Evolutionary conservation across 1,140 invertebrate genomes (phyloP).

Genomic region (Zaprionus tsacasi): DNA sequence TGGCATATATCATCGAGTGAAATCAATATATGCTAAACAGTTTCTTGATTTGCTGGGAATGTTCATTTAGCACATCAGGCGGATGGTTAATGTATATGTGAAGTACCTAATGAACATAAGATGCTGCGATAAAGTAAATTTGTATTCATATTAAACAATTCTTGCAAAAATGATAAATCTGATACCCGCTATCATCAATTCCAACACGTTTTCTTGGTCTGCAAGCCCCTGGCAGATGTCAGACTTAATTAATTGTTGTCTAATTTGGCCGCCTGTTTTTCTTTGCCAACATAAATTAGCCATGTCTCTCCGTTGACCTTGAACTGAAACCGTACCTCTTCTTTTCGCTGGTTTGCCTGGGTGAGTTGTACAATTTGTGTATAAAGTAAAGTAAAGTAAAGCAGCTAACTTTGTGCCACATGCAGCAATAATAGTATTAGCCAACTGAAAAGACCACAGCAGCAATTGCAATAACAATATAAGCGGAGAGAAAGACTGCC

Average conservation of each 20-base stretch:
- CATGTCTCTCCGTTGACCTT: slow-evolving; percentile 47
- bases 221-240: slow-evolving; percentile 63
- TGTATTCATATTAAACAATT: background rate
- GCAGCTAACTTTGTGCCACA: slow-evolving; percentile 59
- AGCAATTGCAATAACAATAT: background rate
- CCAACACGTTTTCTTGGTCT: slow-evolving; percentile 40
- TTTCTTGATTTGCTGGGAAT: slow-evolving; percentile 1
- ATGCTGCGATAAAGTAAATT: background rate
- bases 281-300: slow-evolving; percentile 51
- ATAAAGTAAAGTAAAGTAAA: slow-evolving; percentile 56
- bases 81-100: background rate
- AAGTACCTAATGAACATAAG: background rate
- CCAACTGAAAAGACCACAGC: slow-evolving; percentile 17
- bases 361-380: slow-evolving; percentile 66
- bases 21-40: background rate
- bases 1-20: background rate
- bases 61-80: background rate
- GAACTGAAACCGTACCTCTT: slow-evolving; percentile 11
- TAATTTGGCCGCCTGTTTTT: slow-evolving; percentile 38
- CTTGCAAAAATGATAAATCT: background rate
- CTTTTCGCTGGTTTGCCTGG: background rate
- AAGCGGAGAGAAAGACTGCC: background rate
- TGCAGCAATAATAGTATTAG: slow-evolving; percentile 66
- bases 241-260: slow-evolving; percentile 68
- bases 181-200: slow-evolving; percentile 47